Evolutionary conservation across 2,797 vertebrate species (phyloP).

Genomic region (Diplodus sargus): DNA sequence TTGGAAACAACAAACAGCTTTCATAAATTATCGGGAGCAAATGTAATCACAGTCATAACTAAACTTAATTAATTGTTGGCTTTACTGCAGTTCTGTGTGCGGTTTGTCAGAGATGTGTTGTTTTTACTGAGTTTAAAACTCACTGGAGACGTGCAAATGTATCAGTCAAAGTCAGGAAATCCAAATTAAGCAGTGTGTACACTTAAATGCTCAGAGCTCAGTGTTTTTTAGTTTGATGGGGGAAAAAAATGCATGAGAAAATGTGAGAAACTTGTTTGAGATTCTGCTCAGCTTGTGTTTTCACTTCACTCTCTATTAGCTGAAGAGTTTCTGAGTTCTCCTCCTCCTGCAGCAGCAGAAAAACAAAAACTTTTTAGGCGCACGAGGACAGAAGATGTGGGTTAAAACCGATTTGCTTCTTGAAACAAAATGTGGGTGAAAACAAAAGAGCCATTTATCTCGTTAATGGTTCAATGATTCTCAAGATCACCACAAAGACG

Average conservation of each 20-base stretch:
- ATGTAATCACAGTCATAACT: too few relatives aligned
- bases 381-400: background rate
- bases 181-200: background rate
- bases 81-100: too few relatives aligned
- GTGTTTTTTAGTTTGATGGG: background rate
- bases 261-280: background rate
- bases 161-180: background rate
- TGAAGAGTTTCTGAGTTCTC: background rate
- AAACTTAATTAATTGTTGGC: too few relatives aligned
- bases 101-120: too few relatives aligned
- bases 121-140: too few relatives aligned
- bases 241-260: background rate
- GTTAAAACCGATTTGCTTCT: slow-evolving; percentile 5
- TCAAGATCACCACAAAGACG: slow-evolving; percentile 25
- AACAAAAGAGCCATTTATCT: slow-evolving; percentile 3
- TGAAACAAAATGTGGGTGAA: background rate
- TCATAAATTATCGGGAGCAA: too few relatives aligned
- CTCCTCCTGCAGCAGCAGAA: background rate
- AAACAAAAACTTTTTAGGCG: background rate
- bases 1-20: too few relatives aligned
- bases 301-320: background rate
- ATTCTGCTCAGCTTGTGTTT: background rate
- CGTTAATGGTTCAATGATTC: slow-evolving; percentile 6
- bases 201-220: background rate
- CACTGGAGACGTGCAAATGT: too few relatives aligned